A percentile compares a stretch with the other conserved stretches of the same genome.
Conservation (phyloP, 1,140 invertebrate genomes). For the Stegodyphus dumicola region DNA sequence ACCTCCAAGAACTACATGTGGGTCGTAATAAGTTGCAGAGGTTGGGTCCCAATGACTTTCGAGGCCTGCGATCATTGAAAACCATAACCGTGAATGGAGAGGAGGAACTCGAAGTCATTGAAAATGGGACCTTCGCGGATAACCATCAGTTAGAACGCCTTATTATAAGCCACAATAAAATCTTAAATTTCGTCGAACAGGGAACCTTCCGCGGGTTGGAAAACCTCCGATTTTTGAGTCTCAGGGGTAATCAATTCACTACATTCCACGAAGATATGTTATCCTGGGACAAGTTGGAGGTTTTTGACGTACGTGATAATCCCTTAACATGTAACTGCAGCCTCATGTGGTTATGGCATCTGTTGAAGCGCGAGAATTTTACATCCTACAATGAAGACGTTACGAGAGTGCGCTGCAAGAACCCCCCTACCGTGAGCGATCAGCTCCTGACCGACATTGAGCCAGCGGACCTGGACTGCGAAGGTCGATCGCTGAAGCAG, state of each 20-base stretch:
- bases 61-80: constrained; percentile 57
- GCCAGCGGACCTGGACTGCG: constrained; percentile 51
- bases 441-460: constrained; percentile 36
- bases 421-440: constrained; percentile 26
- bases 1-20: constrained; percentile 63
- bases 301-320: constrained; percentile 77
- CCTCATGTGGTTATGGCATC: constrained; percentile 83
- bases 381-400: constrained; percentile 39
- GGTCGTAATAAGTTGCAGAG: constrained; percentile 61
- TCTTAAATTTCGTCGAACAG: constrained; percentile 71
- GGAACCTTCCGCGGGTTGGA: constrained; percentile 78
- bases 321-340: constrained; percentile 89
- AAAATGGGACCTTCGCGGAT: constrained; percentile 66
- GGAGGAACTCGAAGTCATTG: constrained; percentile 65
- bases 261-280: constrained; percentile 56
- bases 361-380: constrained; percentile 50
- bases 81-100: constrained; percentile 65
- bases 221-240: constrained; percentile 76
- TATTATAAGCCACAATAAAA: constrained; percentile 72
- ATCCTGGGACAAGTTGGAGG: constrained; percentile 62
- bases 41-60: constrained; percentile 60
- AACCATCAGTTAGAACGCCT: constrained; percentile 75
- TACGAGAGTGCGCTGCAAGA: constrained; percentile 28
- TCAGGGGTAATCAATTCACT: constrained; percentile 63
- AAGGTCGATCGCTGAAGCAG: constrained; percentile 19